These are phyloP conservation scores for Lasioglossum baleicum DNA, from an alignment of 1,140 invertebrate genomes.

Conservation along the genomic window DNA sequence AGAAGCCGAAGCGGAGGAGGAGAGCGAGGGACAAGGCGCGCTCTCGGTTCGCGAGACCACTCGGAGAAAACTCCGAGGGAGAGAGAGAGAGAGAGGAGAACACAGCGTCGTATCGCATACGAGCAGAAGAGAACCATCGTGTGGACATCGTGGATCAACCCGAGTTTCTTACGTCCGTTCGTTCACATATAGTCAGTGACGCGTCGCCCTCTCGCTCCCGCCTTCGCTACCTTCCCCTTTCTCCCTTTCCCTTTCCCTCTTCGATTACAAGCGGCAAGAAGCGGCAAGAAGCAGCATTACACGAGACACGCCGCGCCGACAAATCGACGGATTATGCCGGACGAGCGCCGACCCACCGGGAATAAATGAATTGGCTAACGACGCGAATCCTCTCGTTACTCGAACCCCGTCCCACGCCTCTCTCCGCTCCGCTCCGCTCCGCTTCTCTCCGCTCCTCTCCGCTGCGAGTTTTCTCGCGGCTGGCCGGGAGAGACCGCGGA, in stretches of 20 bases:
- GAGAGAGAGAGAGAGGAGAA: too few relatives aligned
- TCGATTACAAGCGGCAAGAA: conserved; percentile 77
- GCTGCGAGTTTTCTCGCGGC: conserved; percentile 15
- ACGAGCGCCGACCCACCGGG: conserved; percentile 67
- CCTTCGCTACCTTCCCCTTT: conserved; percentile 34
- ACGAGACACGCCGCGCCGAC: conserved; percentile 75
- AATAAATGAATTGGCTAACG: conserved; percentile 77
- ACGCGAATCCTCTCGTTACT: conserved; percentile 58
- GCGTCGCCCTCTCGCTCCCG: conserved; percentile 61
- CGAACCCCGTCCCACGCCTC: conserved; percentile 1
- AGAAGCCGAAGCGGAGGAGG: too few relatives aligned
- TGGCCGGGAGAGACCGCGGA: too few relatives aligned
- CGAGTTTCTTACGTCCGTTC: conserved; percentile 64
- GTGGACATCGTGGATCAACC: conserved; percentile 63
- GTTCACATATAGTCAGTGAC: conserved; percentile 72
- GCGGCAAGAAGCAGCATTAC: conserved; percentile 74
- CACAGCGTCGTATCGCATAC: conserved; percentile 23
- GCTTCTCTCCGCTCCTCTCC: neutral
- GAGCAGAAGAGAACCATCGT: conserved; percentile 9
- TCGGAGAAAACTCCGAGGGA: too few relatives aligned
- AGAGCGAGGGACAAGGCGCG: too few relatives aligned
- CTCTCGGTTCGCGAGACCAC: too few relatives aligned
- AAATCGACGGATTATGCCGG: conserved; percentile 77
- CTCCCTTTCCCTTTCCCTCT: conserved; percentile 57
- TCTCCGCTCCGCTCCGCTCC: too few relatives aligned